A percentile compares a stretch with the other conserved stretches of the same genome.
Evolutionary conservation across 2,113 vertebrate species (phyloP).

Genomic region (Tichodroma muraria): DNA sequence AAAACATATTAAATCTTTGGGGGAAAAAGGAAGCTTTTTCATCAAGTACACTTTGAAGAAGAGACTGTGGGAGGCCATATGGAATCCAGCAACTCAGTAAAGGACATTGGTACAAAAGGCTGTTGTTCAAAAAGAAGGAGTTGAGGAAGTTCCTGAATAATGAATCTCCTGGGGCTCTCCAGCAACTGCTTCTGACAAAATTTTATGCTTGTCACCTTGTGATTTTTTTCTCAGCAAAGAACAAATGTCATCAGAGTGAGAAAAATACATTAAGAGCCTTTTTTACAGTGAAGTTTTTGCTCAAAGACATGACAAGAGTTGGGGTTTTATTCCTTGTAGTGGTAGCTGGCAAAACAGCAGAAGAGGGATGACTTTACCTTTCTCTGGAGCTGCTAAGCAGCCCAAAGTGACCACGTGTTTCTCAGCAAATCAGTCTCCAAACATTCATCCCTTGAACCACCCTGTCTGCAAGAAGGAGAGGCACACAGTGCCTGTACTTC

Average conservation of each 20-base stretch:
- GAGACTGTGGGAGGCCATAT: not conserved
- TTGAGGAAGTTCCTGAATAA: conserved; percentile 36
- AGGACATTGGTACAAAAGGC: not conserved
- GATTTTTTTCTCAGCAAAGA: conserved; percentile 20
- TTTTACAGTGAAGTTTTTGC: not conserved
- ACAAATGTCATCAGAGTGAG: conserved; percentile 21
- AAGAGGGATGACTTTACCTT: not conserved
- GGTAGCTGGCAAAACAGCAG: not conserved
- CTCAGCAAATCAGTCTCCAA: not conserved
- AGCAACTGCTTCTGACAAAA: not conserved
- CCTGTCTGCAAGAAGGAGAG: not conserved
- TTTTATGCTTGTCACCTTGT: conserved; percentile 1
- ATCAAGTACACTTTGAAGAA: not conserved
- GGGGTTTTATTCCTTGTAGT: not conserved
- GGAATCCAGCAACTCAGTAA: not conserved
- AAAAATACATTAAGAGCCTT: not conserved
- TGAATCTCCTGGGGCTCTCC: not conserved
- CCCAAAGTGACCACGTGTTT: not conserved
- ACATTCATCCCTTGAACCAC: not conserved
- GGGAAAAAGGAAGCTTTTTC: not conserved
- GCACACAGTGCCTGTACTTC: not conserved
- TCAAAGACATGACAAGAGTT: not conserved
- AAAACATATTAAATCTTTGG: not conserved
- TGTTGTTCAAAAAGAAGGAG: not conserved
- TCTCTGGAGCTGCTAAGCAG: not conserved